These are phyloP conservation scores for Telmatherina bonti DNA, from an alignment of 2,797 vertebrate species.

Conservation along the genomic window DNA sequence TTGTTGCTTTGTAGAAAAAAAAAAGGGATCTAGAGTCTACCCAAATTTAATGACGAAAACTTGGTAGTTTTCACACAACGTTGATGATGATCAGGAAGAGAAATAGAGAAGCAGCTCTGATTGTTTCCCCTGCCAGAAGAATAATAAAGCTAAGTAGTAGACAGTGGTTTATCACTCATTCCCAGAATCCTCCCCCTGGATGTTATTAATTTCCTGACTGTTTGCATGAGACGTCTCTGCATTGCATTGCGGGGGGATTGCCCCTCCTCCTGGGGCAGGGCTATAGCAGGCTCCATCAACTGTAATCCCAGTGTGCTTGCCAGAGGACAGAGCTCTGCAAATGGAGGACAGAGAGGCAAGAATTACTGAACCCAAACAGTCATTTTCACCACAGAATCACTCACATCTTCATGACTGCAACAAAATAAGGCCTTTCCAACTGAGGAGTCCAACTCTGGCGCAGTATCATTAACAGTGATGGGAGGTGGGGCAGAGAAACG, in stretches of 20 bases:
- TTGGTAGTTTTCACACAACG: background rate
- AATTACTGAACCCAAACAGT: slow-evolving; percentile 2
- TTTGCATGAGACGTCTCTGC: slow-evolving; percentile 52
- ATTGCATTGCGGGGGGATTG: slow-evolving; percentile 23
- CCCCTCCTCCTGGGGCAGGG: slow-evolving; percentile 41
- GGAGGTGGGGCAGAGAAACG: slow-evolving; percentile 12
- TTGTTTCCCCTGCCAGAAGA: background rate
- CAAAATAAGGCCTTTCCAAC: background rate
- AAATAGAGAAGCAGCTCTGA: background rate
- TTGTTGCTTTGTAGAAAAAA: background rate
- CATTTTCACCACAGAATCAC: slow-evolving; percentile 9
- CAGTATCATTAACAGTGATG: background rate
- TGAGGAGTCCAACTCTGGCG: background rate
- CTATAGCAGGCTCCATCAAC: slow-evolving; percentile 31
- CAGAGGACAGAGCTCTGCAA: slow-evolving; percentile 51
- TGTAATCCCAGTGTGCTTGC: slow-evolving; percentile 57
- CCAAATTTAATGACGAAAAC: too few relatives aligned
- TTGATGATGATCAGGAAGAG: background rate
- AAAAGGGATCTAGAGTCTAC: background rate
- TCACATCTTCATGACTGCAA: slow-evolving; percentile 1
- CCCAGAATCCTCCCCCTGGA: slow-evolving; percentile 56
- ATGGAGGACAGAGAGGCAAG: slow-evolving; percentile 45
- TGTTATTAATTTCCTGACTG: slow-evolving; percentile 49
- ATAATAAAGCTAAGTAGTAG: slow-evolving; percentile 19
- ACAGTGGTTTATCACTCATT: slow-evolving; percentile 42